Evolutionary conservation across 2,888 invertebrate genomes (phyloP), one percentile per base, ranked within the genome.

Genomic region (Xestia rhomboidea): DNA sequence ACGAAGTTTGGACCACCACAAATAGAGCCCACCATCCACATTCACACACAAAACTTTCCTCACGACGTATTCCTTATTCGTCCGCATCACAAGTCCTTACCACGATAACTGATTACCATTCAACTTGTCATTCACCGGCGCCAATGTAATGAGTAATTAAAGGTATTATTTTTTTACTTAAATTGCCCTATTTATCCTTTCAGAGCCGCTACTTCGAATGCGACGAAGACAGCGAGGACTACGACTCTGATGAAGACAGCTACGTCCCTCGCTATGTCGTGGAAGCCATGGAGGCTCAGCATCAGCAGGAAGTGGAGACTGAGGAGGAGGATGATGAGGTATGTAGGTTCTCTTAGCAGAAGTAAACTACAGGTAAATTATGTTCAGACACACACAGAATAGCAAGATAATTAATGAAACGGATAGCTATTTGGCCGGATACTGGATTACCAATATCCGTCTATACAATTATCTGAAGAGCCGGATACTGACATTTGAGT

Each of bases 131-230:
- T 7, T 41, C 41, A 41, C 41, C 11, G 7, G 1, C 11, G 41
- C 11, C 11, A 41, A 41, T 41, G 41, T 10, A 10, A 41, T 11
- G 41, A 10, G 11, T 41, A 41, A 41, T 41, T 41, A 41, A 41
- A 10, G 41, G 41, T 11, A 41, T 10, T 41, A 41, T 8, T 34
- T 41, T 41, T 41, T 41, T 11, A 10, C 11, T 41, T 1, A 41
- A 13, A 6, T 54, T 54, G 54, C 5, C 13, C 11, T 62, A 21
- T 5, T 21, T 34, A 62, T 62, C 4, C 1, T 79, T 82, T 8
- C 92, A 97, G 94, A 95, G 96, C 78, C 95, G 96, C 10, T 97
- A 94, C 86, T 97, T 97, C 88, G 96, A 95, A 66, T 95, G 95
- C 49, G 96, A 95, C 30, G 95, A 84, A 4, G 84, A 95, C 0